Base-by-base conservation (phyloP, 2,888 invertebrate species). In the Hofmannophila pseudospretella region DNA sequence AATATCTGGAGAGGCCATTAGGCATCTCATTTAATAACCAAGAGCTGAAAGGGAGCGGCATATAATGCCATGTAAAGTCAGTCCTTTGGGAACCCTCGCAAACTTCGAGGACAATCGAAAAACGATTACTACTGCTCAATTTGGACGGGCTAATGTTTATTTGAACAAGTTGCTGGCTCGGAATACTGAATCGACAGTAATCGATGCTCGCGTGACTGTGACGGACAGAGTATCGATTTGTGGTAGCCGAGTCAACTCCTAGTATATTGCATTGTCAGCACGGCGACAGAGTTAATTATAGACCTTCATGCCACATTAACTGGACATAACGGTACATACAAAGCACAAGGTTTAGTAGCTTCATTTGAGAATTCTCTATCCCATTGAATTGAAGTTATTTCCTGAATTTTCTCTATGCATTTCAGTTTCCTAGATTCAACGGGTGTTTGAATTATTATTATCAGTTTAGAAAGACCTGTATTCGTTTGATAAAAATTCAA, bases 141-240 rank as follows among this genome's bases (percentile, higher is more conserved):
- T 65, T 54, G 49, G 54, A 46, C 53, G 52, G 52, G 42, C 55
- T 66, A 70, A 79, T 77, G 71, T 69, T 74, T 76, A 75, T 78
- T 78, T 72, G 64, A 71, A 65, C 62, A 71, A 57, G 59, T 58
- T 67, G 67, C 44, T 39, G 45, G 38, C 36, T 44, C 53, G 37
- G 53, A 43, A 48, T 67, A 67, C 67, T 63, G 64, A 67, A 67
- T 62, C 61, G 54, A 58, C 55, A 41, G 45, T 36, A 59, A 64
- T 66, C 55, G 61, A 63, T 58, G 57, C 42, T 77, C 48, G 72
- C 76, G 76, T 78, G 78, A 67, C 23, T n/a, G n/a, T n/a, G 5
- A 3, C 20, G 19, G 68, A 51, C 49, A 50, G 46, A 49, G 37
- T 62, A 67, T 71, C 59, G 70, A 70, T 68, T 60, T 12, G 35